Conservation (phyloP, 2,888 invertebrate genomes). For the Globia sparganii region DNA sequence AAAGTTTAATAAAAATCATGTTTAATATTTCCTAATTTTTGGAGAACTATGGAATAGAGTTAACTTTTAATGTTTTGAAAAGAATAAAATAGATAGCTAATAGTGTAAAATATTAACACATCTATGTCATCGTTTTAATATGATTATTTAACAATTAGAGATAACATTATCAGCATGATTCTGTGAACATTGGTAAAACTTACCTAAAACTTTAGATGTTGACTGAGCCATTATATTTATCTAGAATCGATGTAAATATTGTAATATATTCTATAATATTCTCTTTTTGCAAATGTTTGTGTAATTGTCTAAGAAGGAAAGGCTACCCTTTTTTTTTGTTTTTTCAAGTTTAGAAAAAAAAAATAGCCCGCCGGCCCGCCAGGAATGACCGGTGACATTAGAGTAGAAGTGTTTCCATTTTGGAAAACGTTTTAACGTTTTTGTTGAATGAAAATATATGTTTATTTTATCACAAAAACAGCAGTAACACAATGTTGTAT, state of each 20-base stretch:
- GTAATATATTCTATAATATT: neutral
- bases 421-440: neutral
- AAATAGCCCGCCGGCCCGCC: neutral
- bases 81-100: neutral
- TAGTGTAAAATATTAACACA: neutral
- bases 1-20: neutral
- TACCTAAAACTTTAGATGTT: slow-evolving; percentile 66
- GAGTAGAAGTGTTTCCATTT: slow-evolving; percentile 6
- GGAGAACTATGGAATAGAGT: neutral
- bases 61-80: neutral
- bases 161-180: slow-evolving; percentile 21
- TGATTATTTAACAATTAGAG: slow-evolving; percentile 2
- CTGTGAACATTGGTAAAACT: slow-evolving; percentile 36
- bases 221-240: slow-evolving; percentile 65
- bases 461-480: neutral
- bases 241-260: neutral
- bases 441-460: neutral
- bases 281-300: neutral
- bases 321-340: neutral
- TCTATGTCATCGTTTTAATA: neutral
- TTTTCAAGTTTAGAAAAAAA: neutral
- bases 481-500: neutral
- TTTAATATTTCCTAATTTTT: neutral
- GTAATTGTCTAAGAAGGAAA: too few species aligned
- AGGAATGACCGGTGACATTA: slow-evolving; percentile 27